These are phyloP conservation scores for Drosophila azteca DNA, from an alignment of 1,140 invertebrate genomes.

Conservation along the genomic window DNA sequence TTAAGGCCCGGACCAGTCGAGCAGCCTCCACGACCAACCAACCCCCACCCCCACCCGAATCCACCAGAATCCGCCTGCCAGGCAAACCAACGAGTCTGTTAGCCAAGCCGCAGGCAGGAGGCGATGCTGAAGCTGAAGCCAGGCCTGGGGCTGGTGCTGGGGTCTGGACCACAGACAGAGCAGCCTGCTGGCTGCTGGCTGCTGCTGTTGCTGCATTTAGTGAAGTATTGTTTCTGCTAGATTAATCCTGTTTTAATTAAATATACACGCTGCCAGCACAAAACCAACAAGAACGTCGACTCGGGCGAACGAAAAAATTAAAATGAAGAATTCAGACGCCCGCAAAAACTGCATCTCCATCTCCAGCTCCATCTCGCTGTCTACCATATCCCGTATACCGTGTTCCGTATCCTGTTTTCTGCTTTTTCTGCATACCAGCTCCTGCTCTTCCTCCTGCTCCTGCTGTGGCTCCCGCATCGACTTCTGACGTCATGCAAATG, in stretches of 20 bases:
- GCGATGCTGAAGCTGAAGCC: slow-evolving; percentile 7
- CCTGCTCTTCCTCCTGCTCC: no score
- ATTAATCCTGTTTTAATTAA: slow-evolving; percentile 83
- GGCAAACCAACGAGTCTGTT: slow-evolving; percentile 73
- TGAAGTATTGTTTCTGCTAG: slow-evolving; percentile 82
- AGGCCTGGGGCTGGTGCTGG: slow-evolving; percentile 4
- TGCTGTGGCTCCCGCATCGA: slow-evolving; percentile 30
- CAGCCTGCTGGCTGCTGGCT: slow-evolving; percentile 40
- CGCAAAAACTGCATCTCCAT: slow-evolving; percentile 34
- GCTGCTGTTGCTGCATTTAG: slow-evolving; percentile 70
- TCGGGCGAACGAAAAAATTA: slow-evolving; percentile 29
- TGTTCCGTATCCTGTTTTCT: slow-evolving; percentile 16
- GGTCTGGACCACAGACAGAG: slow-evolving; percentile 4
- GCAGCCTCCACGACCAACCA: slow-evolving; percentile 53
- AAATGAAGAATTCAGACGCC: slow-evolving; percentile 44
- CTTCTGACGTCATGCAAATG: slow-evolving; percentile 73
- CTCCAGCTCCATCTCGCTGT: no score
- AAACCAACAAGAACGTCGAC: slow-evolving; percentile 69
- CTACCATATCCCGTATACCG: neutral
- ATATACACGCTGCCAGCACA: slow-evolving; percentile 81
- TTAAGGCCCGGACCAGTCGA: slow-evolving; percentile 52
- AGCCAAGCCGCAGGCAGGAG: slow-evolving; percentile 67
- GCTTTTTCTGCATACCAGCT: slow-evolving; percentile 7
- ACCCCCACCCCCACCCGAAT: neutral
- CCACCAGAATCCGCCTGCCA: slow-evolving; percentile 27